phyloP scores from a whole-genome alignment of 2,888 invertebrate genomes.

The Ochropleura leucogaster region DNA sequence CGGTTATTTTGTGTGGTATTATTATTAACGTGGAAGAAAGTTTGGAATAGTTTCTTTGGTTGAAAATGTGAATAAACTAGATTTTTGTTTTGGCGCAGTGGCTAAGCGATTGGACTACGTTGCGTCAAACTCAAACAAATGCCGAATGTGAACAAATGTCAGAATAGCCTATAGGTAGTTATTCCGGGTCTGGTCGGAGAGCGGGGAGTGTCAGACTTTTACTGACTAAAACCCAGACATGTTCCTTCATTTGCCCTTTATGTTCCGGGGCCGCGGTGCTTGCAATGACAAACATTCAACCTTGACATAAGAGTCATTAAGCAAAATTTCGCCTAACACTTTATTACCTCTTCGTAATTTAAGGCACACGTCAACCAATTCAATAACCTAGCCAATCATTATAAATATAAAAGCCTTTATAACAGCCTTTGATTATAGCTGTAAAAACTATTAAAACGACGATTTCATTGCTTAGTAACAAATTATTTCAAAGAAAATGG shows the following conservation, averaged over 20 bases:
- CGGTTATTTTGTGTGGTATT: constrained; percentile 47
- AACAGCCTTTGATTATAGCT: constrained; percentile 33
- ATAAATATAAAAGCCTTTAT: not conserved
- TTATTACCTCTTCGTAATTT: not conserved
- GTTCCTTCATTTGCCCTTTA: too few species aligned
- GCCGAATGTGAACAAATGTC: too few species aligned
- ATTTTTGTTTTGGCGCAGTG: too few species aligned
- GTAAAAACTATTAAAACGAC: constrained; percentile 27
- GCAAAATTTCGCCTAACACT: not conserved
- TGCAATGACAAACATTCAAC: not conserved
- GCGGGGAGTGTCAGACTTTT: too few species aligned
- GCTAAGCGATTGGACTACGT: too few species aligned
- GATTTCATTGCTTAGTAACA: constrained; percentile 28
- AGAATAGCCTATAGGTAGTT: too few species aligned
- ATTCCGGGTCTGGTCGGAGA: too few species aligned
- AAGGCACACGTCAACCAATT: constrained; percentile 10
- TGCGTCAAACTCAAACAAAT: too few species aligned
- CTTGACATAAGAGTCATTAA: not conserved
- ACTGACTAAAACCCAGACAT: too few species aligned
- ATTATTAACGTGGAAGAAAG: constrained; percentile 21
- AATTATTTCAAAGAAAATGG: constrained; percentile 30
- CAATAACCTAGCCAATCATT: not conserved
- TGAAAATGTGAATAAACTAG: not conserved
- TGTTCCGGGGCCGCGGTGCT: too few species aligned
- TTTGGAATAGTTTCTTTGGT: not conserved